Evolutionary conservation across 2,113 vertebrate species (phyloP).

Genomic region (Anarhynchus alexandrinus): DNA sequence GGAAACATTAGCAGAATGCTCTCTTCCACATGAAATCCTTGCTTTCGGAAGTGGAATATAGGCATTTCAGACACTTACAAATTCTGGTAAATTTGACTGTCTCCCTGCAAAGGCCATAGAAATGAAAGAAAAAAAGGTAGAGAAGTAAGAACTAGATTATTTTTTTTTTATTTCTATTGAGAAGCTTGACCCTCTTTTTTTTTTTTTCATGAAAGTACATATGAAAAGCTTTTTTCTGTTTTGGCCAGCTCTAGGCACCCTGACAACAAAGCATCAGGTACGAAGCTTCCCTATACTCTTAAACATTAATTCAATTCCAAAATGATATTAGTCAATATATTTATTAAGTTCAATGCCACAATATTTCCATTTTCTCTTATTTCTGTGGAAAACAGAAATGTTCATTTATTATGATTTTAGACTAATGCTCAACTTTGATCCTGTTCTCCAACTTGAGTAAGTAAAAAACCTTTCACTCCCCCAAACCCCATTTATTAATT

Average conservation of each 20-base stretch:
- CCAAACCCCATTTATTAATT: neutral
- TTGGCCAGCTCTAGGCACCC: neutral
- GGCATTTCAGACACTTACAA: neutral
- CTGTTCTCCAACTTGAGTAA: neutral
- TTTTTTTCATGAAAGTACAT: neutral
- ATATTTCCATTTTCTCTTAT: neutral
- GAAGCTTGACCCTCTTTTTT: neutral
- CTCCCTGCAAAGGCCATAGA: neutral
- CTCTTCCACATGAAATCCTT: neutral
- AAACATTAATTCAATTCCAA: neutral
- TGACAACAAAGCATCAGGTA: neutral
- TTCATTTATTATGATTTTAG: neutral
- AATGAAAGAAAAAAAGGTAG: neutral
- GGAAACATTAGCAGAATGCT: neutral
- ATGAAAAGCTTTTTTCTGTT: neutral
- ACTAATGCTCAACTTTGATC: neutral
- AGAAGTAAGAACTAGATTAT: neutral
- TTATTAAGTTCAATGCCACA: neutral
- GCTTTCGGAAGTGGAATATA: rapidly evolving
- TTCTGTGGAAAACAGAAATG: neutral
- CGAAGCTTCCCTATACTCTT: neutral
- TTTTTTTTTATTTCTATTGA: neutral
- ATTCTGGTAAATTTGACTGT: neutral
- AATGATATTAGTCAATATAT: neutral
- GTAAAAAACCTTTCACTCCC: neutral